Conservation (phyloP, 2,113 vertebrate genomes). For the Phalacrocorax aristotelis region DNA sequence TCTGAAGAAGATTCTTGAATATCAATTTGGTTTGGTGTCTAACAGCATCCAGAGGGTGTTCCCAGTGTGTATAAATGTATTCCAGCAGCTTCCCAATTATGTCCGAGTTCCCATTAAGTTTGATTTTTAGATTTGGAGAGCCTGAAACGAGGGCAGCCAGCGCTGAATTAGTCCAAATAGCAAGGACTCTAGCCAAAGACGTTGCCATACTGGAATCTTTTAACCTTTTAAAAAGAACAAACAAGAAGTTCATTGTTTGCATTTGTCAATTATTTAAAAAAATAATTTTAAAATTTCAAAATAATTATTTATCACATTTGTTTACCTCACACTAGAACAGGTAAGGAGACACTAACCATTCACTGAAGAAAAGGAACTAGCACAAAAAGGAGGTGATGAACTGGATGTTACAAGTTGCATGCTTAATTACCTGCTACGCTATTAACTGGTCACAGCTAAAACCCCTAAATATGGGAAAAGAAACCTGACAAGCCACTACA, state of each 20-base stretch:
- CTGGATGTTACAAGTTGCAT: not conserved
- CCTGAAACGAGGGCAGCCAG: slow-evolving; percentile 73
- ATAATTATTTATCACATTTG: not conserved
- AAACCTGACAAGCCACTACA: not conserved
- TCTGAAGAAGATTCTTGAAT: slow-evolving; percentile 87
- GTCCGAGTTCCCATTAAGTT: slow-evolving; percentile 78
- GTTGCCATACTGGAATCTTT: slow-evolving; percentile 88
- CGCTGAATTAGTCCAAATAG: slow-evolving; percentile 86
- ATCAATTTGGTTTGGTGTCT: slow-evolving; percentile 89
- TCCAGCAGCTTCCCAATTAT: slow-evolving; percentile 78
- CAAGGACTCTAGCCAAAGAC: slow-evolving; percentile 85
- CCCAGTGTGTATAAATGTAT: slow-evolving; percentile 93
- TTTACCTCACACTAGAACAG: not conserved
- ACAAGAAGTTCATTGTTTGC: not conserved
- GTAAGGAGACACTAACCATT: not conserved
- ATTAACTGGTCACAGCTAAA: not conserved
- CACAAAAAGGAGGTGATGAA: not conserved
- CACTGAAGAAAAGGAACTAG: not conserved
- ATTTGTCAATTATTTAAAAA: not conserved
- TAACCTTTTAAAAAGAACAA: slow-evolving; percentile 74
- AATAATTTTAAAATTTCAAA: not conserved
- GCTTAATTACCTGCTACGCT: not conserved
- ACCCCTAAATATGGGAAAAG: not conserved
- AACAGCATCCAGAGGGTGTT: slow-evolving; percentile 91
- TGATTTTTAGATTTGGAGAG: slow-evolving; percentile 68